phyloP scores from a whole-genome alignment of 1,140 invertebrate species.

The Leptinotarsa undecemlineata region DNA sequence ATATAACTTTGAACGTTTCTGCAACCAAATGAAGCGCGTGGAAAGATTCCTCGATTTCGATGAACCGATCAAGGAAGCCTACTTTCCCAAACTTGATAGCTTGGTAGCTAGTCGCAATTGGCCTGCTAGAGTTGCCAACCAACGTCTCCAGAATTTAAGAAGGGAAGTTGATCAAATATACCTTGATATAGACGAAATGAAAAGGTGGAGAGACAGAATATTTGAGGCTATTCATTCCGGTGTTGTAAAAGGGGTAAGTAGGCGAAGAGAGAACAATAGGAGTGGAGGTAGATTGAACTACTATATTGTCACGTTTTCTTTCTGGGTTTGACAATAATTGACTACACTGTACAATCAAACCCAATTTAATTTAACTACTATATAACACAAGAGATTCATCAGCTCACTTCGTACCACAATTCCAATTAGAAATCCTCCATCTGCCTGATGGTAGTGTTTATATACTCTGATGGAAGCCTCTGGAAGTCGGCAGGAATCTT shows the following conservation, averaged over 20 bases:
- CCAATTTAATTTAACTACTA: too few species aligned
- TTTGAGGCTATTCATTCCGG: conserved; percentile 74
- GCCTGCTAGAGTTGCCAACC: conserved; percentile 65
- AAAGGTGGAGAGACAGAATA: conserved; percentile 76
- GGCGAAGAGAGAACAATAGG: too few species aligned
- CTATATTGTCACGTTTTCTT: too few species aligned
- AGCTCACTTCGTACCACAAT: too few species aligned
- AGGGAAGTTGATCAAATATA: conserved; percentile 68
- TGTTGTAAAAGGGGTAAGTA: conserved; percentile 55
- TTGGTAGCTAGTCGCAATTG: conserved; percentile 65
- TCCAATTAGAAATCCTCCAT: too few species aligned
- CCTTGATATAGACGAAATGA: conserved; percentile 70
- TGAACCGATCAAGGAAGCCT: conserved; percentile 69
- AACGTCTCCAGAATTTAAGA: conserved; percentile 66
- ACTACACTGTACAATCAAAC: too few species aligned
- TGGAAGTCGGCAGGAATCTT: too few species aligned
- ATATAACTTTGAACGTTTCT: conserved; percentile 55
- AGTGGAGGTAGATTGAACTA: too few species aligned
- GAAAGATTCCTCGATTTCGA: conserved; percentile 64
- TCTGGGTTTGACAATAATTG: too few species aligned
- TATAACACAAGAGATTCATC: too few species aligned
- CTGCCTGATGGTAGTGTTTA: too few species aligned
- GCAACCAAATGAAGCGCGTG: conserved; percentile 64
- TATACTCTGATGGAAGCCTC: too few species aligned
- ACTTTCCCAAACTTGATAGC: conserved; percentile 74